Percentiles rank a stretch among this genome's conserved stretches.
These are phyloP conservation scores for Austrofundulus limnaeus DNA, from an alignment of 2,113 vertebrate species.

Conservation along the genomic window DNA sequence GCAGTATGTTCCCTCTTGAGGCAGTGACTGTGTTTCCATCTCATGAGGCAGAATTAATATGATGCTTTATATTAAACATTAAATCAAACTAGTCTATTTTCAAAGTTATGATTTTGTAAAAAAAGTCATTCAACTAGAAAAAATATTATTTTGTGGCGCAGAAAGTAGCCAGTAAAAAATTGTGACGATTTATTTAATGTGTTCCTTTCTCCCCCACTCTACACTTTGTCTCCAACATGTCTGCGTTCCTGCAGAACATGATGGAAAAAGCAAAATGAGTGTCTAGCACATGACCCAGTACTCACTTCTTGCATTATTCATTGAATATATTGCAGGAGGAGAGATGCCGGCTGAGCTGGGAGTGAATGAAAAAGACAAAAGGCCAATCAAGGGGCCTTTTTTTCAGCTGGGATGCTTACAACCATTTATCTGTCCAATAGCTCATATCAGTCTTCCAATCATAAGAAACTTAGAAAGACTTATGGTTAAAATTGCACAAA, in stretches of 20 bases:
- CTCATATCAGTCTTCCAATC: slow-evolving; percentile 51
- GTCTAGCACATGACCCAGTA: slow-evolving; percentile 33
- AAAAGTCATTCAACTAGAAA: slow-evolving; percentile 38
- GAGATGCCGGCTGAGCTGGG: slow-evolving; percentile 33
- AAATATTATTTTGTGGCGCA: slow-evolving; percentile 35
- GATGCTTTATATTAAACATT: slow-evolving; percentile 43
- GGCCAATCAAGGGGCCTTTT: slow-evolving; percentile 41
- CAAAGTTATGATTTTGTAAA: slow-evolving; percentile 45
- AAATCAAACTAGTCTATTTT: slow-evolving; percentile 52
- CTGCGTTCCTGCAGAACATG: slow-evolving; percentile 23
- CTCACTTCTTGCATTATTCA: slow-evolving; percentile 54
- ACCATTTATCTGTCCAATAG: slow-evolving; percentile 50
- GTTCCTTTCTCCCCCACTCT: not conserved
- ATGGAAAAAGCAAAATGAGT: slow-evolving; percentile 36
- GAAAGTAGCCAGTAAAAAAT: slow-evolving; percentile 35
- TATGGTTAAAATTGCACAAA: slow-evolving; percentile 29
- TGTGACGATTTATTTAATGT: slow-evolving; percentile 39
- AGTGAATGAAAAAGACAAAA: slow-evolving; percentile 50
- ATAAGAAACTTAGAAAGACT: slow-evolving; percentile 28
- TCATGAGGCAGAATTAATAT: slow-evolving; percentile 55
- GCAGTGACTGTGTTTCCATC: slow-evolving; percentile 39
- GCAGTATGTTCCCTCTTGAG: slow-evolving; percentile 33
- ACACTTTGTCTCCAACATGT: slow-evolving; percentile 20
- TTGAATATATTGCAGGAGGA: slow-evolving; percentile 45
- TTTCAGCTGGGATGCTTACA: slow-evolving; percentile 39